Base-by-base conservation (phyloP, 2,797 vertebrate species). In the Semaprochilodus insignis region DNA sequence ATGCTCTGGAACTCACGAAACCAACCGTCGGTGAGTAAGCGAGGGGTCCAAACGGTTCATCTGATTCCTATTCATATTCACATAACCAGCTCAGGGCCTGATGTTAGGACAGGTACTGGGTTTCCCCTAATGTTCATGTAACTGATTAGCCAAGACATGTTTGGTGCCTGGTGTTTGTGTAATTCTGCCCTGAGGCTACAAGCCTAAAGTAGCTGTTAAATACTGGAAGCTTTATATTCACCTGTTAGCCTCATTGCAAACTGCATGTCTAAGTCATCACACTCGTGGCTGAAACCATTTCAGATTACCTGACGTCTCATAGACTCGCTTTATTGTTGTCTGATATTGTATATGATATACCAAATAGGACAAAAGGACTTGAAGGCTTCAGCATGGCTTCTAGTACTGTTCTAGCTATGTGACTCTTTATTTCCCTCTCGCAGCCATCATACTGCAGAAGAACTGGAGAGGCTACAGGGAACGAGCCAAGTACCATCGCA, bases 381-480 rank as follows among this genome's bases (percentile, higher is more conserved):
- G 8, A 13, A 21, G 73, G 23, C 59, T 25, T 40, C 1, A 52
- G 6, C 23, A n/a, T 13, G 21, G 44, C 8, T 36, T 44, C 44
- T 44, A 40, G 17, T 66, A 6, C 8, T 19, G 36, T 75, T 44
- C 44, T 48, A 48, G 11, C 44, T 48, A 48, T 1, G 27, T 16
- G 8, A 82, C 59, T 23, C 15, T 31, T 2, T 84, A 27, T 60
- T 5, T 31, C 27, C 85, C 57, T 85, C n/a, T 77, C 89, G 77
- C 91, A 99, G 98, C 96, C 66, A 93, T 97, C 79, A 95, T 93
- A 82, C 92, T 99, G 90, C 98, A 99, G 92, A 97, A 96, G 0
- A 93, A 94, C 0, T 99, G 98, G 98, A 95, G 95, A 90, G 97
- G 98, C 70, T 99, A 96, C 94, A 94, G 96, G 83, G 96, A 95